Evolutionary conservation across 2,797 vertebrate species (phyloP).

Genomic region (Picus viridis): DNA sequence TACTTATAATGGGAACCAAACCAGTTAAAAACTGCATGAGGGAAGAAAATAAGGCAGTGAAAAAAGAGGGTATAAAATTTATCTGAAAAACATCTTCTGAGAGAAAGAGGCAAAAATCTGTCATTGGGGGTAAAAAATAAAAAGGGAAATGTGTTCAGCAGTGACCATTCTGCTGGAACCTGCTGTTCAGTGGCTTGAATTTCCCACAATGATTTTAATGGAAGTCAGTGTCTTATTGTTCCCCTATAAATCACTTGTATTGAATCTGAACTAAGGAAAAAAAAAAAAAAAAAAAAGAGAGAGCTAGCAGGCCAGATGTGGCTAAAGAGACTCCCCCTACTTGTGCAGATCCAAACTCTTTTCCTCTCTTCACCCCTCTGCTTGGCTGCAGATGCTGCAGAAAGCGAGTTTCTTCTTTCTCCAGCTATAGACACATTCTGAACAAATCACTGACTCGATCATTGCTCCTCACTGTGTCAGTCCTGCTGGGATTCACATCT

Average conservation of each 20-base stretch:
- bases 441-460: background rate
- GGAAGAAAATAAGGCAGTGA: background rate
- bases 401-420: background rate
- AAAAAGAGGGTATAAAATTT: background rate
- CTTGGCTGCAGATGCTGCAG: background rate
- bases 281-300: background rate
- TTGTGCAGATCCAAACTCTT: background rate
- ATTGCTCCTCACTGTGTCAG: rapidly evolving
- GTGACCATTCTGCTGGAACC: background rate
- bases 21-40: background rate
- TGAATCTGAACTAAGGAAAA: background rate
- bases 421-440: background rate
- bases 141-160: background rate
- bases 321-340: background rate
- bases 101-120: background rate
- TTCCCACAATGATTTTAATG: background rate
- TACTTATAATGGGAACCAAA: background rate
- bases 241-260: background rate
- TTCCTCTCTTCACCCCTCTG: background rate
- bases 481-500: background rate
- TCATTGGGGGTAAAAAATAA: background rate
- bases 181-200: background rate
- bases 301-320: background rate
- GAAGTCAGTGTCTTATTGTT: background rate
- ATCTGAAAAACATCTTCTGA: background rate